A percentile compares a stretch with the other conserved stretches of the same genome.
Evolutionary conservation across 2,888 invertebrate species (phyloP).

Genomic region (Athetis lepigone): DNA sequence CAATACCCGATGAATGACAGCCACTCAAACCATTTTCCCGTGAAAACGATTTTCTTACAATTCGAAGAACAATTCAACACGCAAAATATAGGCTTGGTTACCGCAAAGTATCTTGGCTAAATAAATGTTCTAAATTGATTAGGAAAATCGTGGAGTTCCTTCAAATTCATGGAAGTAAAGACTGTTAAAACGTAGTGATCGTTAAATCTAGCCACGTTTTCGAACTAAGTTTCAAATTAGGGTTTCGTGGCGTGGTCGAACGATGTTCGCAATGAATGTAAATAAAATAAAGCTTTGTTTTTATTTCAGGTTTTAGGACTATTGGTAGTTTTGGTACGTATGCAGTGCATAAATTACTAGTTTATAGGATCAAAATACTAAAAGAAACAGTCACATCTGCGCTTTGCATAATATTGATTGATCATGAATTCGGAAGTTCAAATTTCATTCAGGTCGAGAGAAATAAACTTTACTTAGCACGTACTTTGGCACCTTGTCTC

Average conservation of each 20-base stretch:
- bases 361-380: neutral
- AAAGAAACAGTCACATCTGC: neutral
- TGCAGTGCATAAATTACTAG: conserved; percentile 7
- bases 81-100: conserved; percentile 52
- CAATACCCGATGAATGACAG: conserved; percentile 67
- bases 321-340: conserved; percentile 21
- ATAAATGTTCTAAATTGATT: conserved; percentile 53
- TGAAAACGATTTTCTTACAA: conserved; percentile 65
- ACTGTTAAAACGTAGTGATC: conserved; percentile 44
- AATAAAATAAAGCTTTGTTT: conserved; percentile 51
- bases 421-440: conserved; percentile 4
- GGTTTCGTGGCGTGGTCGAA: conserved; percentile 51
- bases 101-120: conserved; percentile 31
- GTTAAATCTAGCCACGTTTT: conserved; percentile 61
- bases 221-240: conserved; percentile 61
- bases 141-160: conserved; percentile 43
- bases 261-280: conserved; percentile 48
- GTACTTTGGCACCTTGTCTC: too few relatives aligned
- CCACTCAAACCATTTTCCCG: conserved; percentile 62
- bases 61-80: conserved; percentile 57
- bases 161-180: conserved; percentile 41
- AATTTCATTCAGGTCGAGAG: neutral
- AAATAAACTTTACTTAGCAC: too few relatives aligned
- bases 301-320: conserved; percentile 43
- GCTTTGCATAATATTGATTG: neutral